These are phyloP conservation scores for Planiliza haematocheilus DNA, from an alignment of 2,113 vertebrate species.

Conservation along the genomic window DNA sequence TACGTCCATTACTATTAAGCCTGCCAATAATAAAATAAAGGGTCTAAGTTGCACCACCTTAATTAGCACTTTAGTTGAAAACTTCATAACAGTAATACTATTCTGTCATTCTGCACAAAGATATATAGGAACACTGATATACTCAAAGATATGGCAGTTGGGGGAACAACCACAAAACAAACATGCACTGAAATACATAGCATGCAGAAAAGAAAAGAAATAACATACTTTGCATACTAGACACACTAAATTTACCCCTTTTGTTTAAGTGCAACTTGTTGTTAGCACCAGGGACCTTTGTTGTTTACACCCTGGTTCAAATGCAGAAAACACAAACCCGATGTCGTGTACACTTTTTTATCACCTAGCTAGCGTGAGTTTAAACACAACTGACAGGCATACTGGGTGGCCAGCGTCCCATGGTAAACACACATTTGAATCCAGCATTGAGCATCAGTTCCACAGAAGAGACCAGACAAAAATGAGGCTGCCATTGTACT, in stretches of 20 bases:
- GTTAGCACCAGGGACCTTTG: not conserved
- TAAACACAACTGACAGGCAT: slow-evolving; percentile 26
- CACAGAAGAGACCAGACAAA: slow-evolving; percentile 6
- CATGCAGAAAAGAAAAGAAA: not conserved
- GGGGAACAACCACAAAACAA: slow-evolving; percentile 12
- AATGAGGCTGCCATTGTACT: not conserved
- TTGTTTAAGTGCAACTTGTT: not conserved
- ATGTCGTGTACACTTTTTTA: not conserved
- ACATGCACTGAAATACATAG: not conserved
- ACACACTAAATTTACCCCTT: not conserved
- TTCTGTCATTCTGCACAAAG: not conserved
- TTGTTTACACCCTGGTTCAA: slow-evolving; percentile 7
- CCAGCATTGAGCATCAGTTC: not conserved
- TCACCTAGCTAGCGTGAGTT: not conserved
- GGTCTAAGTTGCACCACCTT: not conserved
- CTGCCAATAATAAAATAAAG: too few species aligned
- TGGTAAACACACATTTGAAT: slow-evolving; percentile 24
- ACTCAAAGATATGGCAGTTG: not conserved
- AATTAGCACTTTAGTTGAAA: slow-evolving; percentile 11
- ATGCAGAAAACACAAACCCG: not conserved
- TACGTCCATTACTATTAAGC: not conserved
- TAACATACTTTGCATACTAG: slow-evolving; percentile 1
- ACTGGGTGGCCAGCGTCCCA: slow-evolving; percentile 15
- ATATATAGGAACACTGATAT: not conserved
- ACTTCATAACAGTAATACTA: not conserved